Conservation (phyloP, 2,888 invertebrate genomes). For the Leptopterna dolabrata region DNA sequence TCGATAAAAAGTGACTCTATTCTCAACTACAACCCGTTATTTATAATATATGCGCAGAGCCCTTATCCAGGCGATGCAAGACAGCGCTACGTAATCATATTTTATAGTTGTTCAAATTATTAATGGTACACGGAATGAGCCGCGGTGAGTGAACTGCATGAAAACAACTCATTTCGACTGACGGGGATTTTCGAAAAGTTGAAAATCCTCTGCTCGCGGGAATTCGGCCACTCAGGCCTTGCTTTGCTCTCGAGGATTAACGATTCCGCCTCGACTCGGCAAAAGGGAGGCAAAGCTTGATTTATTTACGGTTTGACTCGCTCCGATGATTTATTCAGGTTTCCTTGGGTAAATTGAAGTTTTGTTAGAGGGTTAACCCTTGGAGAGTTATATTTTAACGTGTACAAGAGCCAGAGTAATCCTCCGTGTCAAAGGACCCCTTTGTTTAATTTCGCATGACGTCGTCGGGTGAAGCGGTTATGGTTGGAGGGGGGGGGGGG, state of each 20-base stretch:
- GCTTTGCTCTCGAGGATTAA: background rate
- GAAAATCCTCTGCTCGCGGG: background rate
- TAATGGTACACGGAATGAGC: too few relatives aligned
- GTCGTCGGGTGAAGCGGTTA: background rate
- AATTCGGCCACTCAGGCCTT: background rate
- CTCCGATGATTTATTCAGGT: slow-evolving; percentile 28
- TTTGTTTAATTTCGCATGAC: slow-evolving; percentile 33
- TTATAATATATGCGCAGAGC: too few relatives aligned
- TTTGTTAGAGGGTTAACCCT: slow-evolving; percentile 33
- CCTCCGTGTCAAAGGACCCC: slow-evolving; percentile 19
- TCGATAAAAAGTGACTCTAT: too few relatives aligned
- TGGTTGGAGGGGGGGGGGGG: background rate
- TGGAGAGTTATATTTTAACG: slow-evolving; percentile 29
- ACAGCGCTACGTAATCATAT: too few relatives aligned
- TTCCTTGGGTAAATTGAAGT: slow-evolving; percentile 30
- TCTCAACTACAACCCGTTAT: too few relatives aligned
- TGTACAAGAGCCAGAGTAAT: slow-evolving; percentile 29
- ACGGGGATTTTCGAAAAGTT: background rate
- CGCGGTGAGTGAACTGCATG: too few relatives aligned
- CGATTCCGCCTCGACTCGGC: background rate
- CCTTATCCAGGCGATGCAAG: too few relatives aligned
- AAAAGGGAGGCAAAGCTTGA: slow-evolving; percentile 18
- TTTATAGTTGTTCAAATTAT: too few relatives aligned
- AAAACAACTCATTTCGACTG: background rate
- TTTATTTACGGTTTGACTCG: slow-evolving; percentile 35